These are phyloP conservation scores for Meliscaeva auricollis DNA, from an alignment of 2,888 invertebrate genomes.

Conservation along the genomic window DNA sequence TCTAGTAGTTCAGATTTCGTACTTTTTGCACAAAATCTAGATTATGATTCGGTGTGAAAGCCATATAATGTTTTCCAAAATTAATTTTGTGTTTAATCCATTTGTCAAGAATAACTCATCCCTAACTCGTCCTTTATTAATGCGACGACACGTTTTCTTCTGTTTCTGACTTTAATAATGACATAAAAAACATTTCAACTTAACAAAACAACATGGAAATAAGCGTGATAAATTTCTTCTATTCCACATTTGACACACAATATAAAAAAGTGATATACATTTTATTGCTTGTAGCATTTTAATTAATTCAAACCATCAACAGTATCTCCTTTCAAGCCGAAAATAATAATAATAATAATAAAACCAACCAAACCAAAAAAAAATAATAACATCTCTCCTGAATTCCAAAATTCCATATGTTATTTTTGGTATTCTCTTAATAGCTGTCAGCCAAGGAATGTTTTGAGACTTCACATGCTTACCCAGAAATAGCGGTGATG, in stretches of 20 bases:
- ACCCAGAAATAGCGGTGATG: conserved; percentile 32
- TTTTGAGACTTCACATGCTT: conserved; percentile 31
- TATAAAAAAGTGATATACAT: background rate
- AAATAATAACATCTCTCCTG: background rate
- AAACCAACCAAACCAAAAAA: background rate
- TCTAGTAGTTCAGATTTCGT: too few relatives aligned
- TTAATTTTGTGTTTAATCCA: too few relatives aligned
- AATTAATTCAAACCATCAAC: conserved; percentile 30
- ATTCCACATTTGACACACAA: background rate
- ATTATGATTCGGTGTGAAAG: too few relatives aligned
- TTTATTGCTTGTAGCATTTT: background rate
- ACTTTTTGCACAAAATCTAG: too few relatives aligned
- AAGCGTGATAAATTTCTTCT: background rate
- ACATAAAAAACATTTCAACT: too few relatives aligned
- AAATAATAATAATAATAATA: background rate
- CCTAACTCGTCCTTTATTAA: too few relatives aligned
- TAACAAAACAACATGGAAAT: too few relatives aligned
- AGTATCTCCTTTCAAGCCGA: background rate
- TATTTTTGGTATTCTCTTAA: conserved; percentile 29
- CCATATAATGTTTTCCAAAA: too few relatives aligned
- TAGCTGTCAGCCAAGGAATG: conserved; percentile 33
- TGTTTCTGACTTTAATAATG: too few relatives aligned
- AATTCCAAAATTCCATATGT: conserved; percentile 17
- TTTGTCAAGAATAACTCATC: too few relatives aligned
- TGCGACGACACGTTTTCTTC: too few relatives aligned